phyloP scores from a whole-genome alignment of 2,113 vertebrate genomes.

The Rafetus swinhoei region DNA sequence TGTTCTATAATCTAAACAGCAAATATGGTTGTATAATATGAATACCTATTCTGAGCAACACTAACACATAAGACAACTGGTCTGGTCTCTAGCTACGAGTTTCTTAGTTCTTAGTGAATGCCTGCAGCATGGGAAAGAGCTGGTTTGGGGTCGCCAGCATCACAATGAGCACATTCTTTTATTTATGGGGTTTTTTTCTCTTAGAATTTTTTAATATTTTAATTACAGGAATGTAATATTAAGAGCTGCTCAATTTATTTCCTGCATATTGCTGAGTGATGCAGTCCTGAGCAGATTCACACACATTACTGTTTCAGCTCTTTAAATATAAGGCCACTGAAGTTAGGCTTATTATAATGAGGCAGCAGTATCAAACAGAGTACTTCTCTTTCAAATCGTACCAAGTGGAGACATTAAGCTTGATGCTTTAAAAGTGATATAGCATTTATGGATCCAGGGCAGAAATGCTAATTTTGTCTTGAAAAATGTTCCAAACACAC shows the following conservation, averaged over 20 bases:
- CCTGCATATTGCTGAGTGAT: conserved; percentile 40
- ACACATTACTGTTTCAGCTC: conserved; percentile 31
- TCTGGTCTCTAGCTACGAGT: too few species aligned
- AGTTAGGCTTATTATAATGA: conserved; percentile 54
- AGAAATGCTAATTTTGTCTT: conserved; percentile 16
- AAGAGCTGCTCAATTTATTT: conserved; percentile 44
- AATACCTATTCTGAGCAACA: too few species aligned
- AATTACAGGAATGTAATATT: background rate
- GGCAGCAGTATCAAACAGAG: conserved; percentile 45
- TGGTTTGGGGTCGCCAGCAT: too few species aligned
- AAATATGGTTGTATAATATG: too few species aligned
- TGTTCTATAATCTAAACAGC: too few species aligned
- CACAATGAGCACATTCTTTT: background rate
- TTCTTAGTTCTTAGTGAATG: too few species aligned
- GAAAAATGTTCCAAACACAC: conserved; percentile 41
- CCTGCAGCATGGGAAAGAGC: too few species aligned
- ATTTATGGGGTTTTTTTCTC: background rate
- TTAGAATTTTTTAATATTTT: background rate
- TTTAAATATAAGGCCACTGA: conserved; percentile 59
- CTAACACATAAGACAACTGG: too few species aligned
- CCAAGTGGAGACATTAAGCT: conserved; percentile 26
- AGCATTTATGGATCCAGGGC: conserved; percentile 33
- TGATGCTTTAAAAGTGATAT: conserved; percentile 58
- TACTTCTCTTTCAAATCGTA: conserved; percentile 49
- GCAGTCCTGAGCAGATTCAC: conserved; percentile 39